These are phyloP conservation scores for Colinus virginianus DNA, from an alignment of 2,113 vertebrate genomes.

Conservation along the genomic window DNA sequence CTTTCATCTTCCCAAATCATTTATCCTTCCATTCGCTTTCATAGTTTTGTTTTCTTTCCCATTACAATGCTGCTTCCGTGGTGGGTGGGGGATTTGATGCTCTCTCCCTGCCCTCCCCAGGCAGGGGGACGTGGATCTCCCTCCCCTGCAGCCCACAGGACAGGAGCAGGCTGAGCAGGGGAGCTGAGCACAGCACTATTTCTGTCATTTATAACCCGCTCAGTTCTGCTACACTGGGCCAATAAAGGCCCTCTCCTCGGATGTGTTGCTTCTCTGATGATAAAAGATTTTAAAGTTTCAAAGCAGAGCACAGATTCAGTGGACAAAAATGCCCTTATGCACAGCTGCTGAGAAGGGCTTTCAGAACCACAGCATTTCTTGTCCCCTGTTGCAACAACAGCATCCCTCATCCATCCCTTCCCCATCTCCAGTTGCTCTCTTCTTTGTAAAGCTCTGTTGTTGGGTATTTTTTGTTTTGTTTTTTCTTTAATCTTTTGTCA, in stretches of 20 bases:
- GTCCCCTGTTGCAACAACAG: not conserved
- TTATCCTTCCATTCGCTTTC: conserved; percentile 59
- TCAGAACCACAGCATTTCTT: not conserved
- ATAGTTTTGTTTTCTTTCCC: conserved; percentile 44
- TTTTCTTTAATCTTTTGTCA: not conserved
- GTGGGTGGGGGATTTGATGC: conserved; percentile 40
- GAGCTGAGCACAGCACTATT: not conserved
- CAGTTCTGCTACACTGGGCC: not conserved
- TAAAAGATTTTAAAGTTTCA: conserved; percentile 23
- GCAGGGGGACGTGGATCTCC: accelerated
- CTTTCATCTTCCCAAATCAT: conserved; percentile 65
- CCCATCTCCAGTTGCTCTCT: not conserved
- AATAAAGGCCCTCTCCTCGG: not conserved
- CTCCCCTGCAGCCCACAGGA: too few species aligned
- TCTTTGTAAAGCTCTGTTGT: not conserved
- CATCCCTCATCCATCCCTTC: not conserved
- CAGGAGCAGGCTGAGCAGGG: accelerated
- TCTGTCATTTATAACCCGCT: accelerated
- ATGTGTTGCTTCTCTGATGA: not conserved
- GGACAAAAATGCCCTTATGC: not conserved
- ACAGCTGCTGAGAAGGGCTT: not conserved
- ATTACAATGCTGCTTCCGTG: conserved; percentile 26
- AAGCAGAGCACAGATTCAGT: not conserved
- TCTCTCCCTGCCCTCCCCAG: not conserved
- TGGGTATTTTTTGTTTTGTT: not conserved